Conservation (phyloP, 2,888 invertebrate genomes). For the Plebejus anna region DNA sequence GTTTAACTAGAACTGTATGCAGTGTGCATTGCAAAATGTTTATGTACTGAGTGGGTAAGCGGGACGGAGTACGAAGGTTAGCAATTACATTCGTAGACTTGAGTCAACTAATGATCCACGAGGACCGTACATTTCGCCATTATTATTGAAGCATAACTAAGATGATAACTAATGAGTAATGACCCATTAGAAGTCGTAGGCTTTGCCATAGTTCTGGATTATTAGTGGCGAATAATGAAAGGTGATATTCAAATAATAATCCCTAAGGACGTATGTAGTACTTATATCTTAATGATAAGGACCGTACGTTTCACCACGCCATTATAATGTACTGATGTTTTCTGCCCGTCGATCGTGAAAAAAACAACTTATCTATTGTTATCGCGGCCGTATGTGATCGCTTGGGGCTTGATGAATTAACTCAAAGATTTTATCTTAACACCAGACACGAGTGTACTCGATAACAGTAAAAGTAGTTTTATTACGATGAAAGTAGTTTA, state of each 20-base stretch:
- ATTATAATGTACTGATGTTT: neutral
- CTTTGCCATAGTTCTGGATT: neutral
- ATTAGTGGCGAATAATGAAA: too few species aligned
- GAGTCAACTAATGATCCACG: neutral
- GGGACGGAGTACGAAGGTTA: conserved; percentile 1
- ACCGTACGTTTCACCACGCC: neutral
- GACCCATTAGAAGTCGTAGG: neutral
- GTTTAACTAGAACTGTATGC: neutral
- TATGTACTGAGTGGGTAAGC: neutral
- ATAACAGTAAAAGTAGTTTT: conserved; percentile 11
- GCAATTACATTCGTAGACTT: neutral
- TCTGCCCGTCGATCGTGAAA: neutral
- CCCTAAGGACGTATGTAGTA: neutral
- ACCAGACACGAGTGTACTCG: neutral
- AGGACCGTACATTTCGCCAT: neutral
- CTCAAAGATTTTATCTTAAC: neutral
- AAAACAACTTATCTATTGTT: too few species aligned
- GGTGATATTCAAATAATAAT: neutral
- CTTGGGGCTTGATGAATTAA: neutral
- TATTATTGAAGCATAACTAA: too few species aligned
- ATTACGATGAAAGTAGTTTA: conserved; percentile 5
- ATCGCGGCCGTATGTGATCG: too few species aligned
- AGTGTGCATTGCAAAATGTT: neutral
- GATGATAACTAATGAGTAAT: too few species aligned
- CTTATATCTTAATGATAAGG: too few species aligned